A percentile compares a stretch with the other conserved stretches of the same genome.
Conservation (phyloP, 2,888 invertebrate species). For the Drosophila anceps region DNA sequence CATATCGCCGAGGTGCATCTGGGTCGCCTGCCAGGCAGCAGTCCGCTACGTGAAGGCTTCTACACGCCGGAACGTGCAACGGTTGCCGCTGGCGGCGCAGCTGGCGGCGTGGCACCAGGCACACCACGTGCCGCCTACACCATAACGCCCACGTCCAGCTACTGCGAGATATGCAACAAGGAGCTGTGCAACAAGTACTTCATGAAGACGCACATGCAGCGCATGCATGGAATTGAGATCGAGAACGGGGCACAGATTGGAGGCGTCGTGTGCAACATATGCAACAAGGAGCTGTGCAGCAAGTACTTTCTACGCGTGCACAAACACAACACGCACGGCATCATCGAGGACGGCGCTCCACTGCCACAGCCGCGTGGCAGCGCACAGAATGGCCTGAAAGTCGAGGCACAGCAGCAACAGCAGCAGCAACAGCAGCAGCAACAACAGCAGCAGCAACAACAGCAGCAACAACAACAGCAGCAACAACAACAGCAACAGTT, state of each 20-base stretch:
- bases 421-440: conserved; percentile 49
- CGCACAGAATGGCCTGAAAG: conserved; percentile 80
- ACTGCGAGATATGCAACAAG: conserved; percentile 99
- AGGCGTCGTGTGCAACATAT: conserved; percentile 98
- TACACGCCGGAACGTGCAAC: conserved; percentile 86
- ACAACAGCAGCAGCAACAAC: conserved; percentile 58
- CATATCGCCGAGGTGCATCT: conserved; percentile 89
- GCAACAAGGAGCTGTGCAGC: conserved; percentile 98
- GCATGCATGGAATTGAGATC: conserved; percentile 98
- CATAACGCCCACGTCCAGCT: conserved; percentile 91
- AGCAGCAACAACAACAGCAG: conserved; percentile 57
- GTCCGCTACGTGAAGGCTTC: conserved; percentile 85
- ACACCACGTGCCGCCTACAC: conserved; percentile 86
- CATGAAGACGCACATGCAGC: conserved; percentile 99
- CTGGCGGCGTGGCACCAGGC: conserved; percentile 22
- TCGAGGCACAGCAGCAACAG: conserved; percentile 65
- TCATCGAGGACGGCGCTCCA: conserved; percentile 93
- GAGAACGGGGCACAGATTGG: conserved; percentile 97
- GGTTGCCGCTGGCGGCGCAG: conserved; percentile 28
- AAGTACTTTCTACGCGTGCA: conserved; percentile 99
- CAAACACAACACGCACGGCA: conserved; percentile 99
- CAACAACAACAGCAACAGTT: conserved; percentile 9
- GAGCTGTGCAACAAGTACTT: conserved; percentile 99
- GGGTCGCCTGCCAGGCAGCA: conserved; percentile 65
- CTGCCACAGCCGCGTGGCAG: conserved; percentile 83